Evolutionary conservation across 2,797 vertebrate genomes (phyloP).

Genomic region (Melanogrammus aeglefinus): DNA sequence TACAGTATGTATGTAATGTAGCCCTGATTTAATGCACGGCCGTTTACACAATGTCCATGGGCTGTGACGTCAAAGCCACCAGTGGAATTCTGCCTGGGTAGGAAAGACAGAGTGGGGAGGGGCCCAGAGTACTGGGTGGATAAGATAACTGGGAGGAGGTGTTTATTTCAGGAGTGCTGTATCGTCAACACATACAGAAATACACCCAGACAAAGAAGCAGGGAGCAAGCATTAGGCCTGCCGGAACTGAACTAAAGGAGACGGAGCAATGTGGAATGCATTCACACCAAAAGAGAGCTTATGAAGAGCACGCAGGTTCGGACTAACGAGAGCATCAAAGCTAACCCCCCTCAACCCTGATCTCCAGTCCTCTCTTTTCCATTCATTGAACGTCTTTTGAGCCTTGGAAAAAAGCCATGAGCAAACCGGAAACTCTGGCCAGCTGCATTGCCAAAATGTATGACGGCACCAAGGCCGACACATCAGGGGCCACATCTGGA

Average conservation of each 20-base stretch:
- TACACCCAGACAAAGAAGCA: background rate
- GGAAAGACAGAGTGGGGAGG: constrained; percentile 29
- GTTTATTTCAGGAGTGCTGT: constrained; percentile 62
- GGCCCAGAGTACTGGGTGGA: constrained; percentile 55
- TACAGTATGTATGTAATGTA: background rate
- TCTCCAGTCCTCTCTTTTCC: constrained; percentile 4
- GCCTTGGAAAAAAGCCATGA: constrained; percentile 43
- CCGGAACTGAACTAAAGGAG: background rate
- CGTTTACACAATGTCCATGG: background rate
- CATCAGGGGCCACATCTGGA: constrained; percentile 38
- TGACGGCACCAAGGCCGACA: constrained; percentile 55
- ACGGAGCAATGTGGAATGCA: background rate
- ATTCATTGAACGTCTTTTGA: constrained; percentile 4
- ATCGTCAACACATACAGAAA: constrained; percentile 36
- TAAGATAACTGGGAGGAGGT: constrained; percentile 68
- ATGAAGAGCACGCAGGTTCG: constrained; percentile 19
- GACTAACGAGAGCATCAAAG: background rate
- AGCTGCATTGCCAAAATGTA: constrained; percentile 75
- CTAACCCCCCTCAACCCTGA: background rate
- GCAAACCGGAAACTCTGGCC: constrained; percentile 51
- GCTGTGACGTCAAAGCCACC: constrained; percentile 75
- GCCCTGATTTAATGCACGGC: background rate
- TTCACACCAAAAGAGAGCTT: constrained; percentile 38
- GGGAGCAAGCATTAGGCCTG: background rate
- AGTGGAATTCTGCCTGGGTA: constrained; percentile 63